Conservation (phyloP, 2,888 invertebrate species). For the Leucania comma region DNA sequence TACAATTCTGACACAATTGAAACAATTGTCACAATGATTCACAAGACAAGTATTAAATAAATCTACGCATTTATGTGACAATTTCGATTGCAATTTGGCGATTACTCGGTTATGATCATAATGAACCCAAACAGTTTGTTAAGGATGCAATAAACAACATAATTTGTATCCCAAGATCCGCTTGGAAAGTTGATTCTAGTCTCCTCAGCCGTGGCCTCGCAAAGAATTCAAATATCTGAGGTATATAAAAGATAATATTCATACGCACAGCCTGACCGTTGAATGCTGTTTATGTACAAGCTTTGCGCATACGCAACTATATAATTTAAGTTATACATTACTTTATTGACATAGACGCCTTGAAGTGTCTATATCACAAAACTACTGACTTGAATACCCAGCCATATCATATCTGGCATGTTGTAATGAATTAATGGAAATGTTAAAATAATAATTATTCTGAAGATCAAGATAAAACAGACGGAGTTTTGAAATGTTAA, state of each 20-base stretch:
- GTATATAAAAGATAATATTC: conserved; percentile 49
- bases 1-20: no score
- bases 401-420: conserved; percentile 5
- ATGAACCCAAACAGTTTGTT: no score
- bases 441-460: conserved; percentile 11
- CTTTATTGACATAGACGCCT: conserved; percentile 41
- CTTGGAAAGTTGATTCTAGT: conserved; percentile 40
- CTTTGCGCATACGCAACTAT: conserved; percentile 28
- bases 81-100: no score
- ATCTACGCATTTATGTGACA: no score
- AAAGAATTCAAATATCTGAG: conserved; percentile 45
- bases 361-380: conserved; percentile 41
- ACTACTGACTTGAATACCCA: conserved; percentile 26
- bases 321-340: conserved; percentile 31
- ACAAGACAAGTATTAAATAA: no score
- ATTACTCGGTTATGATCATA: no score
- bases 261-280: conserved; percentile 17
- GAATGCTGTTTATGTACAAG: conserved; percentile 23
- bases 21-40: no score
- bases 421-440: neutral
- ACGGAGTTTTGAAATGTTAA: neutral
- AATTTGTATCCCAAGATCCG: conserved; percentile 35
- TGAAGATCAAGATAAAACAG: conserved; percentile 10
- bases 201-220: conserved; percentile 36
- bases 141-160: conserved; percentile 1